Conservation (phyloP, 2,797 vertebrate species). For the Sandelia bainsii region DNA sequence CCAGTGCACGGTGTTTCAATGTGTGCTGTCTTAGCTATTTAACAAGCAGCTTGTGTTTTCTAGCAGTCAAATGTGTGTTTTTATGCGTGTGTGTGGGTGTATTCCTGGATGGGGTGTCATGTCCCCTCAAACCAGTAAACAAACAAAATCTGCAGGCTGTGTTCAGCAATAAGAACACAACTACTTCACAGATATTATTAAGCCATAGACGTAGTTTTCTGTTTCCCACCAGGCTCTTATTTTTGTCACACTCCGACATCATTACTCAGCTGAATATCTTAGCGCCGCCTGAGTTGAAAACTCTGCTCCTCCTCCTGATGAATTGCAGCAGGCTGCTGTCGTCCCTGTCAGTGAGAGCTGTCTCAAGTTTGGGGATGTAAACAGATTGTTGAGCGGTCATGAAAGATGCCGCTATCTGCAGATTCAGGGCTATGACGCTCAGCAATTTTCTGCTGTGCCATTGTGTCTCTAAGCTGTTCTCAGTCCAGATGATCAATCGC, state of each 20-base stretch:
- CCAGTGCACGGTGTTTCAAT: not conserved
- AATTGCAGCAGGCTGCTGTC: conserved; percentile 26
- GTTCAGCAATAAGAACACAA: not conserved
- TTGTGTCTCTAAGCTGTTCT: conserved; percentile 20
- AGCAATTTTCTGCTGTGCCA: conserved; percentile 23
- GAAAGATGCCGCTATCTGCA: conserved; percentile 24
- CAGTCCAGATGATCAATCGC: conserved; percentile 29
- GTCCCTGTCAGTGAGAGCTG: not conserved
- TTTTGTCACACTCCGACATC: conserved; percentile 3
- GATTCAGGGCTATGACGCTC: conserved; percentile 18
- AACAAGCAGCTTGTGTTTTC: not conserved
- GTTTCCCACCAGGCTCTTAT: conserved; percentile 1
- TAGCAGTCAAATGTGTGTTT: not conserved
- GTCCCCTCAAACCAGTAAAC: conserved; percentile 10
- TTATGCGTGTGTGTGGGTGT: conserved; percentile 18
- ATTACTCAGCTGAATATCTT: conserved; percentile 34
- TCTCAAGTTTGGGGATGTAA: conserved; percentile 19
- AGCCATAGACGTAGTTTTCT: not conserved
- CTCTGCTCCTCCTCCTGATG: not conserved
- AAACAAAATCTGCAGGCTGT: conserved; percentile 22
- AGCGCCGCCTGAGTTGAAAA: not conserved
- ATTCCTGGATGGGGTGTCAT: not conserved
- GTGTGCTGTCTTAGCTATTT: not conserved
- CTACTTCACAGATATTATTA: not conserved
- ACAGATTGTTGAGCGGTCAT: conserved; percentile 7